Conservation (phyloP, 2,888 invertebrate species). For the Lasioglossum morio region DNA sequence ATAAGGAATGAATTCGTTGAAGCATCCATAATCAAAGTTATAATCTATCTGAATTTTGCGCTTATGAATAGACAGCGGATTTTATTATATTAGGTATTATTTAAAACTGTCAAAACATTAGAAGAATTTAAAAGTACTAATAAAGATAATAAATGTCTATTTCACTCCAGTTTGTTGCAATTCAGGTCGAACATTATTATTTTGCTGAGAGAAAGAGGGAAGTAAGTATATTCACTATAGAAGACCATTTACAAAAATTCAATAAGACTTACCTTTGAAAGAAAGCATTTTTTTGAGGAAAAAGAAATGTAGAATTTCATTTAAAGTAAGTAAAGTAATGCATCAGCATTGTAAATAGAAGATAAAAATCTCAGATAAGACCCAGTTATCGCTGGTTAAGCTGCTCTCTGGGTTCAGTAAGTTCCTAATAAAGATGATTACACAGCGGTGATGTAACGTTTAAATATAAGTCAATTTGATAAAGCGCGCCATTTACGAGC, state of each 20-base stretch:
- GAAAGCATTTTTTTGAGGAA: not conserved
- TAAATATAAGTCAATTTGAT: conserved; percentile 59
- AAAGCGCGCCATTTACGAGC: conserved; percentile 17
- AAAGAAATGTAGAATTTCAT: not conserved
- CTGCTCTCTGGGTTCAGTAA: conserved; percentile 8
- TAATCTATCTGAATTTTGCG: too few species aligned
- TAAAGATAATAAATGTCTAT: too few species aligned
- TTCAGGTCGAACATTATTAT: too few species aligned
- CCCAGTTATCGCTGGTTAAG: not conserved
- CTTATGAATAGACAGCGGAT: too few species aligned
- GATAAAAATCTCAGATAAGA: not conserved
- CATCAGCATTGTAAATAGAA: not conserved
- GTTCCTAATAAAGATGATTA: conserved; percentile 37
- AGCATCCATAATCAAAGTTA: too few species aligned
- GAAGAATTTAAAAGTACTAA: too few species aligned
- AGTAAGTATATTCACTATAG: not conserved
- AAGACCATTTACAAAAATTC: not conserved
- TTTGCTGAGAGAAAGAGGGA: not conserved
- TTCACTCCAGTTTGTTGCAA: too few species aligned
- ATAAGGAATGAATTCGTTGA: not conserved
- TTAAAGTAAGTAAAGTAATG: too few species aligned
- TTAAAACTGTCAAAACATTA: too few species aligned
- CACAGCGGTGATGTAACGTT: conserved; percentile 53
- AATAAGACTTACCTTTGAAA: not conserved
- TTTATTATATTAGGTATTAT: too few species aligned